Conservation (phyloP, 2,797 vertebrate genomes). For the Pterois miles region DNA sequence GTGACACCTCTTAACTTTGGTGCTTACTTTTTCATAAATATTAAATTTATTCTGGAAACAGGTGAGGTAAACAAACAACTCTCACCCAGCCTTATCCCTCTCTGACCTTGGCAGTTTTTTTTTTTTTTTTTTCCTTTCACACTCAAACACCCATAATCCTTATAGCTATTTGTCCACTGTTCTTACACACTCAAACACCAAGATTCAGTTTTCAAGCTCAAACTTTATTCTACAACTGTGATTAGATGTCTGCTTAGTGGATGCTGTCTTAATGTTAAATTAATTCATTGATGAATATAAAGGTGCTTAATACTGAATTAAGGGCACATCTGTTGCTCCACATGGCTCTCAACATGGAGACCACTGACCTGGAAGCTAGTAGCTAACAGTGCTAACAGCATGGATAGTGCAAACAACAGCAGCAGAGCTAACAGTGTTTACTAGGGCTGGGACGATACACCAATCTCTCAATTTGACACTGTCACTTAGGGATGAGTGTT, state of each 20-base stretch:
- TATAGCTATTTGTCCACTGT: not conserved
- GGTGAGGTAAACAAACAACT: constrained; percentile 29
- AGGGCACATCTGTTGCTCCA: not conserved
- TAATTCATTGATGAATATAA: not conserved
- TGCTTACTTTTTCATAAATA: constrained; percentile 32
- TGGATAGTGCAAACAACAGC: no score
- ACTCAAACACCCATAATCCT: not conserved
- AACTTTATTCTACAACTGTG: not conserved
- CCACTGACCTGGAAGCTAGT: not conserved
- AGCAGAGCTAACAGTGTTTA: not conserved
- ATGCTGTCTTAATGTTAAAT: not conserved
- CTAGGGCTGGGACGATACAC: no score
- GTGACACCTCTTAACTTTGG: constrained; percentile 16
- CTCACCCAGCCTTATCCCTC: not conserved
- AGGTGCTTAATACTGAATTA: not conserved
- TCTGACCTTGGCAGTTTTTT: constrained; percentile 24
- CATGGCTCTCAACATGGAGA: not conserved
- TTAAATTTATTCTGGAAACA: constrained; percentile 8
- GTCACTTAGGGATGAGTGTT: no score
- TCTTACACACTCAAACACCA: not conserved
- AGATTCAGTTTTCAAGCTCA: constrained; percentile 1
- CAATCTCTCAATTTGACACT: no score
- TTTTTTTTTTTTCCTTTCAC: not conserved
- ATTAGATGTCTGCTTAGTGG: constrained; percentile 2
- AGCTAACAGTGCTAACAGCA: not conserved